A percentile compares a stretch with the other conserved stretches of the same genome.
Conservation (phyloP, 2,888 invertebrate genomes). For the Andricus curvator region DNA sequence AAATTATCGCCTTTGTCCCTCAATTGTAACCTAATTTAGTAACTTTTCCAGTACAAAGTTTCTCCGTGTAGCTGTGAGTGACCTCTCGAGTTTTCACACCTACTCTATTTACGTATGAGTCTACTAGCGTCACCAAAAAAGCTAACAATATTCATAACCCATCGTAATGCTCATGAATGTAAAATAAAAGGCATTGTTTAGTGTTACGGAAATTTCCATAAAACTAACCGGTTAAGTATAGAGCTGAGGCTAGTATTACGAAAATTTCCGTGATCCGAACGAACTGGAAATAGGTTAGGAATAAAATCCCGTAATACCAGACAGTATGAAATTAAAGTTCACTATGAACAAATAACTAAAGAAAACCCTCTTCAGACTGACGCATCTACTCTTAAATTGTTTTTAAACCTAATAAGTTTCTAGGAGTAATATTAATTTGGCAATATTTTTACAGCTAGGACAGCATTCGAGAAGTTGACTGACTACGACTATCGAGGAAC, state of each 20-base stretch:
- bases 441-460: constrained; percentile 83
- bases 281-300: too few species aligned
- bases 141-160: neutral
- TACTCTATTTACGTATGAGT: neutral
- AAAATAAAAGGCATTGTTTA: too few species aligned
- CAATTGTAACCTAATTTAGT: too few species aligned
- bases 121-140: neutral
- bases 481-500: constrained; percentile 94
- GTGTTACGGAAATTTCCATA: too few species aligned
- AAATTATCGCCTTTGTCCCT: too few species aligned
- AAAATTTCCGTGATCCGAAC: too few species aligned
- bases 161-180: neutral
- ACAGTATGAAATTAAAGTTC: too few species aligned
- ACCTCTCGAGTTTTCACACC: constrained; percentile 3
- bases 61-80: constrained; percentile 9
- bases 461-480: constrained; percentile 95
- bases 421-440: neutral
- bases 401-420: neutral
- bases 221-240: too few species aligned
- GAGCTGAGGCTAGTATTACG: too few species aligned
- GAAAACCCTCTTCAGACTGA: neutral
- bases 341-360: neutral
- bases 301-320: too few species aligned
- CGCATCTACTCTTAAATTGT: neutral
- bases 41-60: too few species aligned